Evolutionary conservation across 1,140 invertebrate species (phyloP), one percentile per base, ranked within the genome.

Genomic region (Leptinotarsa defecta): DNA sequence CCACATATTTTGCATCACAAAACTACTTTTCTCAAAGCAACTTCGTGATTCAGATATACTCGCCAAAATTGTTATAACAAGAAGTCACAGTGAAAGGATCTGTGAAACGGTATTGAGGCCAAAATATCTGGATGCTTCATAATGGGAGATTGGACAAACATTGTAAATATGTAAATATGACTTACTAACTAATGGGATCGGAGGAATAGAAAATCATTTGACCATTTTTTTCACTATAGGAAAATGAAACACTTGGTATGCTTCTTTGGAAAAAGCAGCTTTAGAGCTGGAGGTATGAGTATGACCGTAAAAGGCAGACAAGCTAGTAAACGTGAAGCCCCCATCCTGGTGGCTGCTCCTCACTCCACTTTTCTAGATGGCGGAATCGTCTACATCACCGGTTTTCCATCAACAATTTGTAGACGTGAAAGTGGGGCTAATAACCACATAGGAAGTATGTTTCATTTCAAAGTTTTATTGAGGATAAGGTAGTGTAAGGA

Each of bases 291-390:
- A 65, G 92, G 92, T 20, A 93, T 94, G 93, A 91, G 90, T 80
- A 91, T 95, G 79, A 89, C 88, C 15, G 89, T 94, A n/a, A 91
- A 92, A 78, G 94, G 94, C 17, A 89, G 88, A 76, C 92, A 92
- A 83, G 94, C 92, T 43, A 88, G 88, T 68, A 87, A 91, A 52
- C 83, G 88, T 48, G 93, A 95, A 84, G 94, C 94, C 3, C 93
- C 94, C 4, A 93, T 96, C 78, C 86, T 96, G 67, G 93, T 94
- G n/a, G 89, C 93, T 48, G 94, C 94, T 4, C 94, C 95, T 5
- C 95, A 96, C 86, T 95, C 94, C 48, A 94, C 94, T 3, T 96
- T 95, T 87, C 88, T 95, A 77, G 95, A 96, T 87, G 93, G 93
- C 76, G 91, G 94, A 80, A 92, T 94, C 77, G 91, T 93, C 79